Evolutionary conservation across 2,113 vertebrate species (phyloP).

Genomic region (Recurvirostra avosetta): DNA sequence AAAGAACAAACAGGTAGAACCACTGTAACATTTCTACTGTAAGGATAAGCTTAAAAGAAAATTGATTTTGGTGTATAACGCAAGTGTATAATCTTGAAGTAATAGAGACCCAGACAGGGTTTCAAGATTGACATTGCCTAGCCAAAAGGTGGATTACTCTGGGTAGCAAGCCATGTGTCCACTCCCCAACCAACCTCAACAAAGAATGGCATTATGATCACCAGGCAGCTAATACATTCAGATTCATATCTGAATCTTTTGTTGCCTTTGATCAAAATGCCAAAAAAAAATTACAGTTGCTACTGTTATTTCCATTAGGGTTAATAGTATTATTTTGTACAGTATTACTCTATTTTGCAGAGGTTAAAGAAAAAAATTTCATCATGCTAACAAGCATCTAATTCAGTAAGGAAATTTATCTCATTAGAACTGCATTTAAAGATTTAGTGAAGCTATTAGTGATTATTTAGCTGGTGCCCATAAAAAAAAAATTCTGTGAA

Average conservation of each 20-base stretch:
- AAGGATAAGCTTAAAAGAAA: not conserved
- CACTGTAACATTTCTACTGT: not conserved
- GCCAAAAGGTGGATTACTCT: not conserved
- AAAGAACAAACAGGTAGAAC: not conserved
- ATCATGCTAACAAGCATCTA: not conserved
- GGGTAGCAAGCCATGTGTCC: fast-evolving
- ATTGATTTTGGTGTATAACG: not conserved
- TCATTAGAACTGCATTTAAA: conserved; percentile 16
- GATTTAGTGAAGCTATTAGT: not conserved
- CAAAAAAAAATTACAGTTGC: not conserved
- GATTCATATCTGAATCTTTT: not conserved
- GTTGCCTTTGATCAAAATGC: not conserved
- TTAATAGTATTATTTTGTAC: not conserved
- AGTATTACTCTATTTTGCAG: not conserved
- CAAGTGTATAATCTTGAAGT: not conserved
- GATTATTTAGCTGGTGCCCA: not conserved
- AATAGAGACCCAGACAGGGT: not conserved
- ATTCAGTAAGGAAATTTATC: not conserved
- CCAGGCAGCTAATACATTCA: not conserved
- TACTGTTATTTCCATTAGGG: not conserved
- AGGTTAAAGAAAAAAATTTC: not conserved
- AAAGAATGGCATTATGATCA: not conserved
- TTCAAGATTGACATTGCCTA: not conserved
- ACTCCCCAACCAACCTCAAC: not conserved
- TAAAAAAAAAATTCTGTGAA: not conserved